These are phyloP conservation scores for Drosophila lacteicornis DNA, from an alignment of 1,140 invertebrate species.

Conservation along the genomic window DNA sequence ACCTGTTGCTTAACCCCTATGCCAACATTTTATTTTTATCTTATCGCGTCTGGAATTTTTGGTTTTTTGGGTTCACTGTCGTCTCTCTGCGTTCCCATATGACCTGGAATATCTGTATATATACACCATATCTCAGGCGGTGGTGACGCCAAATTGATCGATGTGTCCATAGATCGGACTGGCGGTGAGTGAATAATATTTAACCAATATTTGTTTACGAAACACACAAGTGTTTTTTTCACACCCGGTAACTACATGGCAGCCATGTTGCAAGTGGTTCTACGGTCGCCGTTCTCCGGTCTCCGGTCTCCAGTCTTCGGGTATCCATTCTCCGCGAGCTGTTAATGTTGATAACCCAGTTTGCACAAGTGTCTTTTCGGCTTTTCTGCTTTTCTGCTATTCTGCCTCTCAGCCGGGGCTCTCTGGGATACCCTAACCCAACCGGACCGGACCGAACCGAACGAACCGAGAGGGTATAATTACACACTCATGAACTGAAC, in stretches of 20 bases:
- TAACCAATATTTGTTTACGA: constrained; percentile 72
- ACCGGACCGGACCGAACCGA: neutral
- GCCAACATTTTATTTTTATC: constrained; percentile 61
- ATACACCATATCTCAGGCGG: constrained; percentile 6
- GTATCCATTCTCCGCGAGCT: constrained; percentile 23
- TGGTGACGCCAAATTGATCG: constrained; percentile 44
- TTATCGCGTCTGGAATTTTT: constrained; percentile 57
- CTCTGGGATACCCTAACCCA: constrained; percentile 28
- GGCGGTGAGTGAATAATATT: constrained; percentile 65
- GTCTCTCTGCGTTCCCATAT: constrained; percentile 25
- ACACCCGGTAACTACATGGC: constrained; percentile 37
- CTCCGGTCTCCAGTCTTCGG: constrained; percentile 7
- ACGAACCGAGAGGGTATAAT: constrained; percentile 38
- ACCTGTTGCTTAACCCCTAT: constrained; percentile 33
- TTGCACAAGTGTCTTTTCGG: constrained; percentile 69
- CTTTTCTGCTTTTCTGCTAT: neutral
- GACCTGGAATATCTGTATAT: constrained; percentile 10
- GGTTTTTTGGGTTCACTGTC: constrained; percentile 20
- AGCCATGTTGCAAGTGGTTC: constrained; percentile 35
- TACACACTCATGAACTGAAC: constrained; percentile 32
- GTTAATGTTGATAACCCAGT: constrained; percentile 70
- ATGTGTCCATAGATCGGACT: constrained; percentile 16
- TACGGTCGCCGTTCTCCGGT: neutral
- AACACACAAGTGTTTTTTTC: constrained; percentile 82
- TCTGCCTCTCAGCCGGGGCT: too few relatives aligned